Percentiles rank a stretch among this genome's conserved stretches.
These are phyloP conservation scores for Cottus gobio DNA, from an alignment of 2,113 vertebrate genomes.

Conservation along the genomic window DNA sequence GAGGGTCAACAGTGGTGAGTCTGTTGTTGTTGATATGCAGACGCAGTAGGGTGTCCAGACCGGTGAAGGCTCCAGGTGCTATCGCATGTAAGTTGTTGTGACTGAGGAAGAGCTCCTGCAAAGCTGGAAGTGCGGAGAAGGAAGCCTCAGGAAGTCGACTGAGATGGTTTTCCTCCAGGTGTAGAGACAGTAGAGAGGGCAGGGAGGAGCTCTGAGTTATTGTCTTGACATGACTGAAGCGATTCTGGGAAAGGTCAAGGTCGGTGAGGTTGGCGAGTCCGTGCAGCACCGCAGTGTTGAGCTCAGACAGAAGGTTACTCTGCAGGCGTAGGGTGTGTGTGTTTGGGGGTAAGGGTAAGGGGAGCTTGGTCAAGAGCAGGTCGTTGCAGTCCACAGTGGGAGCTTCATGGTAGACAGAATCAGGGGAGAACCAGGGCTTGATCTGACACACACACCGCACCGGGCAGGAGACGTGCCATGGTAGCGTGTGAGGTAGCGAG, in stretches of 20 bases:
- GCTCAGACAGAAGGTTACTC: constrained; percentile 88
- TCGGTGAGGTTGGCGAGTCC: constrained; percentile 90
- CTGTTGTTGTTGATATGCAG: constrained; percentile 95
- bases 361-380: constrained; percentile 86
- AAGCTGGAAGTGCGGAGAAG: constrained; percentile 85
- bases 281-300: constrained; percentile 83
- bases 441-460: constrained; percentile 90
- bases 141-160: constrained; percentile 85
- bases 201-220: constrained; percentile 79
- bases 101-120: constrained; percentile 95
- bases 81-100: constrained; percentile 91
- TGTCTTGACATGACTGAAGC: constrained; percentile 81
- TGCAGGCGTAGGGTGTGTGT: constrained; percentile 93
- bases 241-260: constrained; percentile 94
- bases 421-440: constrained; percentile 93
- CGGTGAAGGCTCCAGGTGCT: constrained; percentile 86
- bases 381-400: constrained; percentile 94
- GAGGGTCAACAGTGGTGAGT: constrained; percentile 85
- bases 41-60: constrained; percentile 86
- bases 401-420: constrained; percentile 90
- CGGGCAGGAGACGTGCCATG: constrained; percentile 90
- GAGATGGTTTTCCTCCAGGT: constrained; percentile 93
- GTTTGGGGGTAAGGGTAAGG: constrained; percentile 80
- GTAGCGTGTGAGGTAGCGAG: constrained; percentile 84
- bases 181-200: constrained; percentile 89